Base-by-base conservation (phyloP, 2,113 vertebrate species). In the Chaenocephalus aceratus region DNA sequence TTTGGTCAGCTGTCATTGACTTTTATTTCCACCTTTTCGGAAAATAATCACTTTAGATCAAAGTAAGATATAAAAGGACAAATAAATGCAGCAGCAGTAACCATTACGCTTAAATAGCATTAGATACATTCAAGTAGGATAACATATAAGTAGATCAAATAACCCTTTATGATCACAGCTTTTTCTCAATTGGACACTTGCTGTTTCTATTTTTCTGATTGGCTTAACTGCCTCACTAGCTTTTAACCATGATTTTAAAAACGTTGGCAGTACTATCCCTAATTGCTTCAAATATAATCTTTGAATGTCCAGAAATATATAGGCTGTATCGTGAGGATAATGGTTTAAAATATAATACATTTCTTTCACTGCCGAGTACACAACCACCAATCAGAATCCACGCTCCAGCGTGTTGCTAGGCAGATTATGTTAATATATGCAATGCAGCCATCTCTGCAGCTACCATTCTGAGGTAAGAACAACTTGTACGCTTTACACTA, bases 391-490 rank as follows among this genome's bases (percentile, higher is more conserved):
- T 94, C 86, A 82, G 65, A 68, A 12, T 15, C 67, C 7, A 63
- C 63, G 64, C 45, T 77, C 21, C 10, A 0, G 3, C 46, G 41
- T 82, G 96, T 97, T 96, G 93, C 96, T 86, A 95, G 96, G 96
- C 80, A 96, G 96, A 95, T 95, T 97, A 97, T 96, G 96, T 74
- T 96, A 97, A 97, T 96, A 91, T 95, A 91, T 90, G 82, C 90
- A 86, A 90, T 82, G 93, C 94, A 69, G 89, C 95, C 95, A 90
- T 95, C 94, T 95, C 95, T 96, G 96, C 96, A 96, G 96, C 96
- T 97, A 97, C 96, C 96, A 96, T 97, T 97, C 95, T 94, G 96
- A 96, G 96, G 96, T 96, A 96, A 97, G 96, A 94, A 93, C 95
- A 90, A 95, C 94, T 94, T 93, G 88, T 85, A 73, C 93, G 89